These are phyloP conservation scores for Myiotriccus ornatus DNA, from an alignment of 2,797 vertebrate genomes.

Conservation along the genomic window DNA sequence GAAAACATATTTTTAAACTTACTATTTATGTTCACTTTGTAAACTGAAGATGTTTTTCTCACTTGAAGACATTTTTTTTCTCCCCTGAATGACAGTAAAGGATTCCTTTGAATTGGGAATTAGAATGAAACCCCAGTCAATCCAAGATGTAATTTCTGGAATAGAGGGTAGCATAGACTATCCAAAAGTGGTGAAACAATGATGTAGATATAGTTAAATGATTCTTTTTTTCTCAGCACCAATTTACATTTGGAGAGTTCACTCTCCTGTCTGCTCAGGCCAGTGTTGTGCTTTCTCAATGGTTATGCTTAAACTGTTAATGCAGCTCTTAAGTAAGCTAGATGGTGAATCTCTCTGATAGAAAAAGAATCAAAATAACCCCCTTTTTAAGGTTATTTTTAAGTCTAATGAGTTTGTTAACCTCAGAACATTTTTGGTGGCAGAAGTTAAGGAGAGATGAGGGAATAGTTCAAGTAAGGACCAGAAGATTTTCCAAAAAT, in stretches of 20 bases:
- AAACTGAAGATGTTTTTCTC: background rate
- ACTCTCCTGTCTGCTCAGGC: background rate
- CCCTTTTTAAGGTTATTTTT: background rate
- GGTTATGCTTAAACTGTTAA: background rate
- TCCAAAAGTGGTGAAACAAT: background rate
- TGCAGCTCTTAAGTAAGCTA: background rate
- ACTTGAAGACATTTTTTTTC: background rate
- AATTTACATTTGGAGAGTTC: background rate
- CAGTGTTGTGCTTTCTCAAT: background rate
- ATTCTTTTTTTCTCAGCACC: background rate
- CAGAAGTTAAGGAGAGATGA: background rate
- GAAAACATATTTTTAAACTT: background rate
- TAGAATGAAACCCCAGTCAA: background rate
- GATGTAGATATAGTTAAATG: rapidly evolving
- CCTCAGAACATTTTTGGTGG: background rate
- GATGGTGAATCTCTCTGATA: background rate
- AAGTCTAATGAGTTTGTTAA: background rate
- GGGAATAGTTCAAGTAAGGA: background rate
- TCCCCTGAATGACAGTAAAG: background rate
- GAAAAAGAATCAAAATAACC: background rate
- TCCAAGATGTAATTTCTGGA: background rate
- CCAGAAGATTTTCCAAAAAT: background rate
- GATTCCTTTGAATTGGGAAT: background rate
- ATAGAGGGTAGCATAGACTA: background rate
- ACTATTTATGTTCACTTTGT: background rate